Evolutionary conservation across 1,140 invertebrate species (phyloP), one percentile per base, ranked within the genome.

Genomic region (Saccostrea glomerata): DNA sequence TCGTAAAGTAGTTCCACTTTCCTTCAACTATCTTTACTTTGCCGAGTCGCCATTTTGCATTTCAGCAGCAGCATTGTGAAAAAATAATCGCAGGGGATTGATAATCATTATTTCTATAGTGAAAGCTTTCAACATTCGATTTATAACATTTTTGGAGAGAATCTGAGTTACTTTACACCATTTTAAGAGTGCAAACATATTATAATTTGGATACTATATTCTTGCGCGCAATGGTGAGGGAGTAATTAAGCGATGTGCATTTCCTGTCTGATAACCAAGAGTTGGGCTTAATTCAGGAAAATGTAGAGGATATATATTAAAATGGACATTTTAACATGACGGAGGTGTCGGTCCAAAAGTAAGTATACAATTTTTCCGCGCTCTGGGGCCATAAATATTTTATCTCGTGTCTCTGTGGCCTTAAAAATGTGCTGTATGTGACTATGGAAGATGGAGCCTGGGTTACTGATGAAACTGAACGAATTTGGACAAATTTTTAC

Each of bases 251-350:
- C 25, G 70, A 77, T 77, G 70, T 77, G 70, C 70, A 77, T 77
- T 77, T 77, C 70, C 70, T 77, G 70, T 77, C 70, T 77, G 70
- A 77, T 77, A 77, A 77, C 25, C 30, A 77, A 77, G 70, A 77
- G 70, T 77, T 47, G 1, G 47, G 47, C 47, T 47, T 77, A 77
- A 77, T 77, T 77, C 70, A 77, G 70, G 70, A 77, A 77, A 77
- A 77, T 77, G 70, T 77, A 77, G 70, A 30, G 70, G 30, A 77
- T 23, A 77, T 77, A 77, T 77, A 77, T 77, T 77, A 77, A 77
- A 36, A 77, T 77, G 70, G 70, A 77, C 70, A 77, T 77, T 77
- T 77, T 77, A 77, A 77, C 70, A 77, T 77, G 70, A 77, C 70
- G 70, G 70, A 77, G 70, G 70, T 77, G 70, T 77, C 70, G 70